Evolutionary conservation across 2,888 invertebrate species (phyloP), one percentile per base, ranked within the genome.

Genomic region (Pterostichus niger): DNA sequence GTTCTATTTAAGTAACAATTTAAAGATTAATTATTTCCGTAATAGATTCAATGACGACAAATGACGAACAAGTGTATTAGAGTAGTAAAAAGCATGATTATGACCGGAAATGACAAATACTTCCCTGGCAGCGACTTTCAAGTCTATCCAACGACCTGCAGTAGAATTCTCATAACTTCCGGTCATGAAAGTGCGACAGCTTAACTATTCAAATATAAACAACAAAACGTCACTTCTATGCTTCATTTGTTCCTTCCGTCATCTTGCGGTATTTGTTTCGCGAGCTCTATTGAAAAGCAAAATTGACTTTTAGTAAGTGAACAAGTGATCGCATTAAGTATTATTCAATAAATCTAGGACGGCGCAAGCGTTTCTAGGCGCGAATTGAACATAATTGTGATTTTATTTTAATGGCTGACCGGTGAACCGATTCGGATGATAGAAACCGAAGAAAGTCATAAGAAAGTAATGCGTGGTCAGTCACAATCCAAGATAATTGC

Each of bases 381-480:
- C 44, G 68, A 71, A 71, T 71, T 71, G 24, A 71, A 46, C 15
- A 71, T 71, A 71, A 71, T 71, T 71, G 68, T 71, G 68, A 71
- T 71, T 71, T 71, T 71, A 71, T 71, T 71, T 13, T 13, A 71
- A 71, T 71, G 44, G 44, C 44, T 71, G 68, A 15, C 40, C 68
- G 68, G 15, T 44, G 68, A 71, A 71, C 68, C 68, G 44, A 71
- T 71, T 71, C 68, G 68, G 68, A 71, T 71, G 68, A 71, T 71
- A 71, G 68, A 71, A 71, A 71, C 68, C 44, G 68, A 71, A 71
- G 68, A 71, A 71, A 71, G 68, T 56, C 56, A 56, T 71, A 40
- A 71, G 68, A 71, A 71, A 71, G 68, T 64, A 64, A 64, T 71
- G 68, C 68, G 68, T 71, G 68, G 68, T 71, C 68, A 44, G 68